Conservation (phyloP, 1,140 invertebrate genomes). For the Drosophila lini region DNA sequence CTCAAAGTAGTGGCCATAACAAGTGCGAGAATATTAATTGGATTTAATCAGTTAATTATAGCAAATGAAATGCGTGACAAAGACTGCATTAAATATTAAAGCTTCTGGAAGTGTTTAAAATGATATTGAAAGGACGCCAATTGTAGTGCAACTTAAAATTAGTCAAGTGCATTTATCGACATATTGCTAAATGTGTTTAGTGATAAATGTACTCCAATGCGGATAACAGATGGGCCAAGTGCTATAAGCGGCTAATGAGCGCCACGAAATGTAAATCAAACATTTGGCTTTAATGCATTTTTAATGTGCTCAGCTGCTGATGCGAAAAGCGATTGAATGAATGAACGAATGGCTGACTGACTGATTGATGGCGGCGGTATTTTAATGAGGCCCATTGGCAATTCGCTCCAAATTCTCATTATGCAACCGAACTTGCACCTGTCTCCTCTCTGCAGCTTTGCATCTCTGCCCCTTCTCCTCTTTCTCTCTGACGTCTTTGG, state of each 20-base stretch:
- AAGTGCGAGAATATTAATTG: constrained; percentile 27
- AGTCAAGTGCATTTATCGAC: constrained; percentile 7
- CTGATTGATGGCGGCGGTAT: constrained; percentile 51
- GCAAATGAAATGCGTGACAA: constrained; percentile 4
- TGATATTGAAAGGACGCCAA: neutral
- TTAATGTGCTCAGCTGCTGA: constrained; percentile 44
- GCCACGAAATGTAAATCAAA: constrained; percentile 51
- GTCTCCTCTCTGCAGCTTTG: neutral
- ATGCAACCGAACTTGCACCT: constrained; percentile 45
- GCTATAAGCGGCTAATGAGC: constrained; percentile 38
- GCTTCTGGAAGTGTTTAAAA: neutral
- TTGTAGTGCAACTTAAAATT: neutral
- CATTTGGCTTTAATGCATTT: constrained; percentile 59
- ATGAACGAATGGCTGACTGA: constrained; percentile 31
- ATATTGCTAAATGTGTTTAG: constrained; percentile 3
- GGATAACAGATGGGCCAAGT: constrained; percentile 4
- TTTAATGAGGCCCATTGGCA: constrained; percentile 52
- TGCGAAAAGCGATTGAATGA: constrained; percentile 21
- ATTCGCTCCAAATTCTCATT: constrained; percentile 44
- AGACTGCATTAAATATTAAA: constrained; percentile 16
- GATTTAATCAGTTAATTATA: constrained; percentile 37
- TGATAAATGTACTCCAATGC: neutral
- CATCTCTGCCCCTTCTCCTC: neutral
- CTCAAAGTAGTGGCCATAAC: neutral
- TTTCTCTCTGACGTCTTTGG: neutral